Percentiles rank a stretch among this genome's conserved stretches.
phyloP scores from a whole-genome alignment of 2,113 vertebrate genomes.

The Ammodytes dubius region DNA sequence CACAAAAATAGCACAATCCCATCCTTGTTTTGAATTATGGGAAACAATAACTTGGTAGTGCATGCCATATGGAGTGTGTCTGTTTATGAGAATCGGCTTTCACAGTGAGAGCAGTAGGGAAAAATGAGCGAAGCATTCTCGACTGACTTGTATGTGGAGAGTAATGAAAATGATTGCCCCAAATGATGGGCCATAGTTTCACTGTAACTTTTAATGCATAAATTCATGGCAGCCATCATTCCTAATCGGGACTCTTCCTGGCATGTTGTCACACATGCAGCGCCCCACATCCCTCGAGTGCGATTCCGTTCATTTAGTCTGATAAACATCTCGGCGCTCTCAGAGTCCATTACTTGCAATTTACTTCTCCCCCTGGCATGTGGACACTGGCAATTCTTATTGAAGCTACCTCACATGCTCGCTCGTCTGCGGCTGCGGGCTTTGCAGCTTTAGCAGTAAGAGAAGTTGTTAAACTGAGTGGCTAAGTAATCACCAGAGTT shows the following conservation, averaged over 20 bases:
- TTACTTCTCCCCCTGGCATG: conserved; percentile 69
- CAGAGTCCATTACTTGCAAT: conserved; percentile 78
- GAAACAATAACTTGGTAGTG: conserved; percentile 47
- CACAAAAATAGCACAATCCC: conserved; percentile 47
- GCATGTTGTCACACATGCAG: conserved; percentile 65
- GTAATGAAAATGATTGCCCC: conserved; percentile 55
- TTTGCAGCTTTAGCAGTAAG: conserved; percentile 50
- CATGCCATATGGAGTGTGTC: conserved; percentile 41
- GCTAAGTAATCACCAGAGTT: conserved; percentile 67
- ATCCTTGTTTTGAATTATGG: conserved; percentile 42
- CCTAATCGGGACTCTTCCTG: conserved; percentile 45
- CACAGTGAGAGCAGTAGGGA: conserved; percentile 8
- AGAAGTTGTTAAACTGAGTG: conserved; percentile 63
- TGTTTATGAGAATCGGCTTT: conserved; percentile 48
- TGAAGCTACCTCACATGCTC: conserved; percentile 68
- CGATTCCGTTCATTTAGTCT: conserved; percentile 71
- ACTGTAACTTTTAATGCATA: conserved; percentile 54
- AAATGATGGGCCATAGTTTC: conserved; percentile 50
- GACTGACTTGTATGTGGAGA: conserved; percentile 38
- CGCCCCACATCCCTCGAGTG: conserved; percentile 47
- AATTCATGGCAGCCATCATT: conserved; percentile 64
- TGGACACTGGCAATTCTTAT: conserved; percentile 69
- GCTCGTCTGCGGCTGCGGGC: conserved; percentile 51
- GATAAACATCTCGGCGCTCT: conserved; percentile 72
- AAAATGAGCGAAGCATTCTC: conserved; percentile 21